phyloP scores from a whole-genome alignment of 2,113 vertebrate genomes.

The Mirounga angustirostris region DNA sequence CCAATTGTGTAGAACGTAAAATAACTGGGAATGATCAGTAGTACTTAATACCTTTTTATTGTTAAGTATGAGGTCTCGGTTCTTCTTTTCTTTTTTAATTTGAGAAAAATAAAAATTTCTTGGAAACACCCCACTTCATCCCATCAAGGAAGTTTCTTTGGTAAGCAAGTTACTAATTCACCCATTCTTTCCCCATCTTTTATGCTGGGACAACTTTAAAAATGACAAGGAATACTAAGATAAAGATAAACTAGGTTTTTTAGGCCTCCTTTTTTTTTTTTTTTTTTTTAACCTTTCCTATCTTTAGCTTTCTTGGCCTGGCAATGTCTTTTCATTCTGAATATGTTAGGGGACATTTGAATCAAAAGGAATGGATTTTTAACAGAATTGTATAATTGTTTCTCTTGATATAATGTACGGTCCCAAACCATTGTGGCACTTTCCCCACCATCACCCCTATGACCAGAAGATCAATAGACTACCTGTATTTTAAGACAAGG shows the following conservation, averaged over 20 bases:
- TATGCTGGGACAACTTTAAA: not conserved
- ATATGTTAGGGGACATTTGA: not conserved
- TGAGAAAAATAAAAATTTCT: slow-evolving; percentile 30
- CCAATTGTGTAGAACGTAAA: not conserved
- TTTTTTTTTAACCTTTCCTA: not conserved
- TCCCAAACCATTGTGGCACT: not conserved
- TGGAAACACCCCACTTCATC: not conserved
- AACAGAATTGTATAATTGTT: not conserved
- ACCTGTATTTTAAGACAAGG: slow-evolving; percentile 25
- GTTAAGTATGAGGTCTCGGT: not conserved
- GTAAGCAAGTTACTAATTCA: not conserved
- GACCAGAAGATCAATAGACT: not conserved
- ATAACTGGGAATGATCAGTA: not conserved
- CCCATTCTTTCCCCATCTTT: not conserved
- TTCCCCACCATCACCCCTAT: not conserved
- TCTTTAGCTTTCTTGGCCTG: slow-evolving; percentile 2
- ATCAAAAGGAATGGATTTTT: not conserved
- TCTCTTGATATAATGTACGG: slow-evolving; percentile 5
- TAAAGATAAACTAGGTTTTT: not conserved
- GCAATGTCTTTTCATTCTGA: not conserved
- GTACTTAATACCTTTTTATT: not conserved
- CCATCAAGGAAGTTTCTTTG: not conserved
- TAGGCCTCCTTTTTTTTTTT: not conserved
- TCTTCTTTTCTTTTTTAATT: not conserved
- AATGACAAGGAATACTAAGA: not conserved